These are phyloP conservation scores for Pyrrhosoma nymphula DNA, from an alignment of 2,888 invertebrate genomes.

Conservation along the genomic window DNA sequence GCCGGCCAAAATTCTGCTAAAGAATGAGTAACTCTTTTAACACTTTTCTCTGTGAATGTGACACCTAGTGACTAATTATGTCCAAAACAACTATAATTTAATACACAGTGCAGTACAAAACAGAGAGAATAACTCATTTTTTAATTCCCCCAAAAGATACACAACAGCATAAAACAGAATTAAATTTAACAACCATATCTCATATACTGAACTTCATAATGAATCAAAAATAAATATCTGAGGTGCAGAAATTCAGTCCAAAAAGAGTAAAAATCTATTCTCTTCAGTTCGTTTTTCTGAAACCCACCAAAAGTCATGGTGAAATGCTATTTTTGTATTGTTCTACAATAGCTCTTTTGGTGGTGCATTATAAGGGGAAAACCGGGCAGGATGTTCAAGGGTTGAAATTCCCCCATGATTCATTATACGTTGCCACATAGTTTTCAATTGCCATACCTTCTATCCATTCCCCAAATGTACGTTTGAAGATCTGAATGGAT, in stretches of 20 bases:
- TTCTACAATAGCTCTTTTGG: constrained; percentile 71
- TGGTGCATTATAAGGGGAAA: constrained; percentile 66
- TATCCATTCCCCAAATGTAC: constrained; percentile 56
- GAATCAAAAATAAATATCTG: neutral
- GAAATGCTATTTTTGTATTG: constrained; percentile 70
- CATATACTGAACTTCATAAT: neutral
- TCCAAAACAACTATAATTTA: neutral
- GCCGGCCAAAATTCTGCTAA: neutral
- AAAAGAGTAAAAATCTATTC: constrained; percentile 40
- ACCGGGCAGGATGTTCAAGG: constrained; percentile 17
- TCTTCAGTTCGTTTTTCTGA: constrained; percentile 46
- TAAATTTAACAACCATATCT: constrained; percentile 4
- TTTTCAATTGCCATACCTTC: constrained; percentile 42
- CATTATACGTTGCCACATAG: constrained; percentile 36
- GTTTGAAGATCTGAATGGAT: constrained; percentile 68
- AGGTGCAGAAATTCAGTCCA: constrained; percentile 56
- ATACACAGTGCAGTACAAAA: neutral
- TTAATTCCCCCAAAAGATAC: neutral
- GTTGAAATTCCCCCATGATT: constrained; percentile 53
- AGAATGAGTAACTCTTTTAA: neutral
- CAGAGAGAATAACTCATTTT: constrained; percentile 36
- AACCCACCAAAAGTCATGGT: constrained; percentile 69
- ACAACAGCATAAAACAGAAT: constrained; percentile 25
- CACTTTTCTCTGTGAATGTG: neutral
- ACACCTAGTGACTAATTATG: neutral